These are phyloP conservation scores for Tympanuchus pallidicinctus DNA, from an alignment of 2,113 vertebrate genomes.

Conservation along the genomic window DNA sequence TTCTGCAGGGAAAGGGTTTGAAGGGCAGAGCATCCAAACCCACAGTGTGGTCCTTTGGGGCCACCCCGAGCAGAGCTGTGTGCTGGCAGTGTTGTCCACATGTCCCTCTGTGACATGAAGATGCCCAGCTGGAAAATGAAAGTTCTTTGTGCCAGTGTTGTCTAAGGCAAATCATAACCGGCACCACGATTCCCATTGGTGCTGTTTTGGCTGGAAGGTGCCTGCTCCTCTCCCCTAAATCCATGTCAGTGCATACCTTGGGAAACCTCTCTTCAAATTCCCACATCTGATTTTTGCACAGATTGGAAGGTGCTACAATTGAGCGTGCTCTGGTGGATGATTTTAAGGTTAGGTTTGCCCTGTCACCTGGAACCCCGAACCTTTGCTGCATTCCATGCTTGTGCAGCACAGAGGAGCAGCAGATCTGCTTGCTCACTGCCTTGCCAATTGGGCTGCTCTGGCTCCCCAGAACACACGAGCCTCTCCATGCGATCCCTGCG, in stretches of 20 bases:
- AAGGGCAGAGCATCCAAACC: accelerated
- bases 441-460: not conserved
- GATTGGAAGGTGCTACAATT: not conserved
- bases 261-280: not conserved
- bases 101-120: accelerated
- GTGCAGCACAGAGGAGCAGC: not conserved
- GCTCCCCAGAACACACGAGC: not conserved
- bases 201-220: accelerated
- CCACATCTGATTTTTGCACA: not conserved
- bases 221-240: not conserved
- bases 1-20: not conserved
- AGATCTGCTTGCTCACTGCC: not conserved
- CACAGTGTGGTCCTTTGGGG: accelerated
- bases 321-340: accelerated
- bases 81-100: not conserved
- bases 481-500: not conserved
- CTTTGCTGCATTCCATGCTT: not conserved
- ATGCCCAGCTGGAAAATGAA: not conserved
- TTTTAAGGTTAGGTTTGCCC: accelerated
- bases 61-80: accelerated
- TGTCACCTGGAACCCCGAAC: accelerated
- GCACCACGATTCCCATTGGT: accelerated
- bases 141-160: accelerated
- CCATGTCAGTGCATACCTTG: no score
- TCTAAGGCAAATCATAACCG: not conserved